Base-by-base conservation (phyloP, 2,888 invertebrate genomes). In the Didymodactylos carnosus region DNA sequence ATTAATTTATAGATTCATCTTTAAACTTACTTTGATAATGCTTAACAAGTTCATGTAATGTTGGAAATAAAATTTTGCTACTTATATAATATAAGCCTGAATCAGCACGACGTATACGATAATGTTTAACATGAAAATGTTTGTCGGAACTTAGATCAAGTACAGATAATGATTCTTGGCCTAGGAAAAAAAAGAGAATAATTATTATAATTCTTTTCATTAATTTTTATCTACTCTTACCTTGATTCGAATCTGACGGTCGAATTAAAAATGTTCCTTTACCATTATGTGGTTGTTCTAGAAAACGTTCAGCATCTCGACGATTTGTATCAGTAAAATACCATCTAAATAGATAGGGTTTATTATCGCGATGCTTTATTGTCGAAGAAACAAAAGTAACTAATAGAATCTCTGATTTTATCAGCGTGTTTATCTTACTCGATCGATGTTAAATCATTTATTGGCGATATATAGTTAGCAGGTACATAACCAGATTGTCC, bases 181-280 rank as follows among this genome's bases (percentile, higher is more conserved):
- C 62, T 62, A 62, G n/a, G 2, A 8, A n/a, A 35, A 51, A 10
- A 23, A 3, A 27, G 23, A 49, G 25, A 23, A 23, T 13, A 35
- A 35, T 16, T 8, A 62, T 35, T 8, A 11, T 10, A 16, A 62
- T 5, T 7, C n/a, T 8, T 29, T 3, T 5, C n/a, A 35, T 10
- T 6, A 16, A 29, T 3, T n/a, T n/a, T n/a, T n/a, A n/a, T 40
- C 73, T 35, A 40, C 69, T 51, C 41, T 70, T 74, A 39, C 75
- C 75, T 46, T 75, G 72, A 41, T 72, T 69, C 41, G 71, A 95
- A 86, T 98, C 98, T 76, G 97, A 97, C 86, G 98, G 97, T 81
- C 98, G 87, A 80, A 98, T 95, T 81, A 98, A 89, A 72, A 72
- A 75, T n/a, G 71, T 71, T 16, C 75, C 75, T 35, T 69, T 72